Evolutionary conservation across 2,888 invertebrate species (phyloP).

Genomic region (Apodemia mormo): DNA sequence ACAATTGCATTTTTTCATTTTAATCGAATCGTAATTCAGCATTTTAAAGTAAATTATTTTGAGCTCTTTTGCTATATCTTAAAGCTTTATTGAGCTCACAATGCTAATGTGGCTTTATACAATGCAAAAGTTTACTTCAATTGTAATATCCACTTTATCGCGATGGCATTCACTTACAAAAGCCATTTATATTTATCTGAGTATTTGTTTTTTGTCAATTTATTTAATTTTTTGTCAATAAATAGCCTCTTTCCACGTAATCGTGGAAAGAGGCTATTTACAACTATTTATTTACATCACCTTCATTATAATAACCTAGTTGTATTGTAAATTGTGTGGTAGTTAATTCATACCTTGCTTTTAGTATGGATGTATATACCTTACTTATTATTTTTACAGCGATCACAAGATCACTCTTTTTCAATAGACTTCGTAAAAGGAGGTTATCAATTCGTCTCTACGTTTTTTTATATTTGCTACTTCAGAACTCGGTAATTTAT

Average conservation of each 20-base stretch:
- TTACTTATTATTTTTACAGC: too few species aligned
- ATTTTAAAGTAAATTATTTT: background rate
- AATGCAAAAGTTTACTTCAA: background rate
- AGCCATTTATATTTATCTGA: slow-evolving; percentile 4
- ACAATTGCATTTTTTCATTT: background rate
- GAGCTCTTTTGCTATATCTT: background rate
- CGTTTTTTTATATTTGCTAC: too few species aligned
- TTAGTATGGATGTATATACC: background rate
- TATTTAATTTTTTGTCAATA: too few species aligned
- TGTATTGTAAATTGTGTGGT: background rate
- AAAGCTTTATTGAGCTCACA: background rate
- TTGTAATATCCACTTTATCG: slow-evolving; percentile 1
- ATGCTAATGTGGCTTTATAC: background rate
- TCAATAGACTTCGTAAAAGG: too few species aligned
- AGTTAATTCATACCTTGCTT: background rate
- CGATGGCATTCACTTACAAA: slow-evolving; percentile 7
- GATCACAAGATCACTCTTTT: too few species aligned
- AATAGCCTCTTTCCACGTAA: too few species aligned
- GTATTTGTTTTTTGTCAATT: slow-evolving; percentile 10
- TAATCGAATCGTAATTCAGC: background rate
- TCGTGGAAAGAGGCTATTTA: slow-evolving; percentile 3
- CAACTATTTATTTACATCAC: background rate
- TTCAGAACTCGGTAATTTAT: too few species aligned
- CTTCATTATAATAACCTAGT: background rate
- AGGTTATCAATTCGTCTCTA: too few species aligned